Percentiles rank a stretch among this genome's conserved stretches.
Conservation (phyloP, 2,797 vertebrate genomes). For the Myotis planiceps region DNA sequence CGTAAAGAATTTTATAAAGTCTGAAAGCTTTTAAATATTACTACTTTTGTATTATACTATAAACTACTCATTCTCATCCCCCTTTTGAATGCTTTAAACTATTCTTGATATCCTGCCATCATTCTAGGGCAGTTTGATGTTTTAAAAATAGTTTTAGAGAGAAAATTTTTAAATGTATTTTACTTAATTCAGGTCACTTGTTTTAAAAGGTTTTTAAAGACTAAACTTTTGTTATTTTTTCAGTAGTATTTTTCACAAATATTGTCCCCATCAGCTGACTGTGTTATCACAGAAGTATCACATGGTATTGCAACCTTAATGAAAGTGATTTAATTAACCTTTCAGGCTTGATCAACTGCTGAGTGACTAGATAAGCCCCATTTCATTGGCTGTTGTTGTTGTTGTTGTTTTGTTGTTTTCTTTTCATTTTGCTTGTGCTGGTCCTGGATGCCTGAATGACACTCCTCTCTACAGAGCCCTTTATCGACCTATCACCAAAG, state of each 20-base stretch:
- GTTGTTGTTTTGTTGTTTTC: background rate
- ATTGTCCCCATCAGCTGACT: constrained; percentile 59
- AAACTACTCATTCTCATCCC: constrained; percentile 60
- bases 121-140: background rate
- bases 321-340: constrained; percentile 77
- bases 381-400: background rate
- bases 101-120: background rate
- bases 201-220: constrained; percentile 53
- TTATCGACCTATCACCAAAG: constrained; percentile 54
- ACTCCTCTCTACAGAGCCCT: constrained; percentile 45
- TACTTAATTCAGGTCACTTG: background rate
- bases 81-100: constrained; percentile 28
- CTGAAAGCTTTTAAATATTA: constrained; percentile 67
- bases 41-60: constrained; percentile 48
- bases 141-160: background rate
- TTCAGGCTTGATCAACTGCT: constrained; percentile 65
- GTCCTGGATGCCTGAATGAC: constrained; percentile 64
- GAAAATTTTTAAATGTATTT: background rate
- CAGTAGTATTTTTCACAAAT: background rate
- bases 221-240: constrained; percentile 53
- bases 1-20: constrained; percentile 49
- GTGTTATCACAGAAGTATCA: constrained; percentile 67
- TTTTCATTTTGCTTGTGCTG: constrained; percentile 66
- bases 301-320: constrained; percentile 63
- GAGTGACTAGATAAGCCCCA: constrained; percentile 54